Evolutionary conservation across 2,797 vertebrate species (phyloP), one percentile per base, ranked within the genome.

Genomic region (Botia kubotai): DNA sequence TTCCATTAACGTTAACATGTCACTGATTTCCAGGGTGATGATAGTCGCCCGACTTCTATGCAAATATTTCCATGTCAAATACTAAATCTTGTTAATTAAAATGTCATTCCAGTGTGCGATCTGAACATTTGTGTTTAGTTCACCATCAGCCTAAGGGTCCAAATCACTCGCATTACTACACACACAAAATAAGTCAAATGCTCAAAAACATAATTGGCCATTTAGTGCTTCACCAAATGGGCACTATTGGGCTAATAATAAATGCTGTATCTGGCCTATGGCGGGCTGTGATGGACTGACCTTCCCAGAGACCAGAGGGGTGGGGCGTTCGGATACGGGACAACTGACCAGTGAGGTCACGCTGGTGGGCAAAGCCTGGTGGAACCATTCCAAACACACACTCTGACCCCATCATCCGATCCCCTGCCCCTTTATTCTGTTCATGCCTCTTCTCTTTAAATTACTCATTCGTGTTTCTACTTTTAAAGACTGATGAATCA

Each of bases 401-500:
- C 83, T 43, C 19, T 65, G 19, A 79, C 53, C 80, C 69, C 48
- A 21, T 83, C 75, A 50, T 23, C 21, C 66, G 63, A 58, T 63
- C 71, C 65, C 55, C 48, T 72, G 77, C 43, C 48, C 26, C 13
- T 52, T 63, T 74, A 62, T 75, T 67, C 58, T 74, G 39, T 74
- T 21, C 75, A 11, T 48, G 75, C 62, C 17, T 80, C 66, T 58
- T 73, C 39, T 66, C 52, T 57, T 75, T 43, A 63, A 81, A 84
- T 87, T 72, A 86, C 81, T 87, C 83, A 79, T 82, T 71, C 81
- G 79, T 19, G 84, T 83, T 86, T 82, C 75, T 58, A 74, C 69
- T 85, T 87, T 85, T 48, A 77, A 84, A 85, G 86, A 82, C 77
- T 65, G 81, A 72, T 91, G 88, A 91, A 88, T 88, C 88, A 89